A percentile compares a stretch with the other conserved stretches of the same genome.
phyloP scores from a whole-genome alignment of 2,888 invertebrate species.

The Nesidiocoris tenuis region DNA sequence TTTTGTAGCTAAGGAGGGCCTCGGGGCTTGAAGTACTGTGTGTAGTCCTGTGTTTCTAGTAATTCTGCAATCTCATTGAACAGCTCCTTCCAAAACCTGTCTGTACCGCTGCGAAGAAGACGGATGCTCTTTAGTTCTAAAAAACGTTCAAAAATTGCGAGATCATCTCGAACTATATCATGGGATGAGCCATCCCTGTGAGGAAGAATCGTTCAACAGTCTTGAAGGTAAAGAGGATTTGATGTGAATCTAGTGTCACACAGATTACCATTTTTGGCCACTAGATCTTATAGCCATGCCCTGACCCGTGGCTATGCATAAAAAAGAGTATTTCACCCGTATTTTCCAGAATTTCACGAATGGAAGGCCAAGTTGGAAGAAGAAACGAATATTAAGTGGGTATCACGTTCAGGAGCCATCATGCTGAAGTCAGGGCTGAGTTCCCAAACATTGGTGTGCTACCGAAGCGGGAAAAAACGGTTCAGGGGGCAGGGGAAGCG shows the following conservation, averaged over 20 bases:
- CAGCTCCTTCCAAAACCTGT: neutral
- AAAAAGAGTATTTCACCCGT: no score
- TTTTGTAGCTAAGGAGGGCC: no score
- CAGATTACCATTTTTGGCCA: no score
- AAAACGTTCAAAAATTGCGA: neutral
- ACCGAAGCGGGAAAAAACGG: slow-evolving; percentile 2
- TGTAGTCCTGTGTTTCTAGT: no score
- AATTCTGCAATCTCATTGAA: no score
- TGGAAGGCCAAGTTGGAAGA: slow-evolving; percentile 13
- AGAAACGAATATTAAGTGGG: neutral
- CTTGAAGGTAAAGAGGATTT: no score
- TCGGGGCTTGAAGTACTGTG: no score
- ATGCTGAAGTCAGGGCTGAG: neutral
- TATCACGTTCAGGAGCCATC: neutral
- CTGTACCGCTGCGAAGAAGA: neutral
- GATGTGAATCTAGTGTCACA: no score
- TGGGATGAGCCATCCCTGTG: neutral
- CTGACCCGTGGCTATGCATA: no score
- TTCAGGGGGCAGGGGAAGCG: neutral
- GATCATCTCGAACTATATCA: neutral
- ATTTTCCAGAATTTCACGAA: slow-evolving; percentile 3
- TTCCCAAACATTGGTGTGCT: neutral
- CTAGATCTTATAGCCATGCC: no score
- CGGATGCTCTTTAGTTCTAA: neutral
- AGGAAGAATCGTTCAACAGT: neutral